Percentiles rank a stretch among this genome's conserved stretches.
Conservation (phyloP, 2,797 vertebrate genomes). For the Pygocentrus nattereri region DNA sequence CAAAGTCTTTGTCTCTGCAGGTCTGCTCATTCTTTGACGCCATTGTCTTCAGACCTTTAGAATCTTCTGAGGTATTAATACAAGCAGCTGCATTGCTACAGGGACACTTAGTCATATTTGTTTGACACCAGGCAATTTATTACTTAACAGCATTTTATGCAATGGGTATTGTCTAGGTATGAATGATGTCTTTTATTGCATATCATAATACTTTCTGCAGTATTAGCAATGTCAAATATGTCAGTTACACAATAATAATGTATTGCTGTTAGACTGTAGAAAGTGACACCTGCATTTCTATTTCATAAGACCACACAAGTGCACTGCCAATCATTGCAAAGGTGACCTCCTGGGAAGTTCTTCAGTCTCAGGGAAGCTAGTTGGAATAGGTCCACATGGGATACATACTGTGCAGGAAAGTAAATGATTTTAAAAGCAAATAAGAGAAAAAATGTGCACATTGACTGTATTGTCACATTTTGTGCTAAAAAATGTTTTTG, state of each 20-base stretch:
- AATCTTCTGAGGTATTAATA: slow-evolving; percentile 64
- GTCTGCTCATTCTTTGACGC: slow-evolving; percentile 65
- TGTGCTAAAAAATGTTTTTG: too few relatives aligned
- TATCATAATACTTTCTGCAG: neutral
- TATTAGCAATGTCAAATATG: neutral
- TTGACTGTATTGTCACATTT: too few relatives aligned
- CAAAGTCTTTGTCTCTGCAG: slow-evolving; percentile 38
- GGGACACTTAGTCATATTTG: slow-evolving; percentile 64
- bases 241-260: neutral
- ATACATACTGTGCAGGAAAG: neutral
- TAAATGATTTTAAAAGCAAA: too few relatives aligned
- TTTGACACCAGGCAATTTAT: slow-evolving; percentile 52
- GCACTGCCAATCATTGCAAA: neutral
- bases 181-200: slow-evolving; percentile 1
- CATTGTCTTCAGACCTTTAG: slow-evolving; percentile 63
- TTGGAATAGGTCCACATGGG: neutral
- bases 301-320: neutral
- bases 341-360: neutral
- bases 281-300: neutral
- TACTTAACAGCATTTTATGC: slow-evolving; percentile 58
- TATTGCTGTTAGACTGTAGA: neutral
- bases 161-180: neutral
- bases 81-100: slow-evolving; percentile 59
- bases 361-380: neutral
- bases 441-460: too few relatives aligned